A percentile compares a stretch with the other conserved stretches of the same genome.
phyloP scores from a whole-genome alignment of 2,797 vertebrate genomes.

The Cheirogaleus major region DNA sequence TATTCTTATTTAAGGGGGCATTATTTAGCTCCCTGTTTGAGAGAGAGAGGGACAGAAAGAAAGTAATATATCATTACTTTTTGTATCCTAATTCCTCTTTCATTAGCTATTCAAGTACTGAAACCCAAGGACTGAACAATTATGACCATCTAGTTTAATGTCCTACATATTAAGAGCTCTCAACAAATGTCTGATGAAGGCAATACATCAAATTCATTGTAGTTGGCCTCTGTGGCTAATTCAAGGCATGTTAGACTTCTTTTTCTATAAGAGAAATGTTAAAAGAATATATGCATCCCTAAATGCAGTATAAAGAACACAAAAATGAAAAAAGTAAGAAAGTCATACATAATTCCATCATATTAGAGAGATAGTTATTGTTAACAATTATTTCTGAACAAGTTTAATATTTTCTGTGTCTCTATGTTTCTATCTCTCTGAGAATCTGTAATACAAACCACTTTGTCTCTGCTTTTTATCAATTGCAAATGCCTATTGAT shows the following conservation, averaged over 20 bases:
- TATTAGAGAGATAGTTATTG: not conserved
- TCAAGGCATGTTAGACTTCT: not conserved
- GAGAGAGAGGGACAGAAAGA: not conserved
- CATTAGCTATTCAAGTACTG: not conserved
- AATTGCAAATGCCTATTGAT: not conserved
- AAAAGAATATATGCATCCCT: not conserved
- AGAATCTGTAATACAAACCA: not conserved
- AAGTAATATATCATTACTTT: not conserved
- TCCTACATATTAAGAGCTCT: not conserved
- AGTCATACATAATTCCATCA: not conserved
- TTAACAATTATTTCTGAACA: not conserved
- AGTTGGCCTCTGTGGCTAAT: not conserved
- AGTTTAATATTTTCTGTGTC: not conserved
- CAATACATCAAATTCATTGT: not conserved
- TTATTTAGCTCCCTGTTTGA: not conserved
- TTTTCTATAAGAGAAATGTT: not conserved
- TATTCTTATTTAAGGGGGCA: not conserved
- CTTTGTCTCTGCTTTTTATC: not conserved
- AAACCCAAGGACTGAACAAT: not conserved
- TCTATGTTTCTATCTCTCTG: not conserved
- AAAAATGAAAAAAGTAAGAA: not conserved
- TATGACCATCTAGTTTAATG: not conserved
- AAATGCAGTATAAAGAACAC: not conserved
- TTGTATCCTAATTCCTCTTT: not conserved
- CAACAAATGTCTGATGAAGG: slow-evolving; percentile 16